A percentile compares a stretch with the other conserved stretches of the same genome.
Evolutionary conservation across 2,888 invertebrate genomes (phyloP).

Genomic region (Cylloceria caligata): DNA sequence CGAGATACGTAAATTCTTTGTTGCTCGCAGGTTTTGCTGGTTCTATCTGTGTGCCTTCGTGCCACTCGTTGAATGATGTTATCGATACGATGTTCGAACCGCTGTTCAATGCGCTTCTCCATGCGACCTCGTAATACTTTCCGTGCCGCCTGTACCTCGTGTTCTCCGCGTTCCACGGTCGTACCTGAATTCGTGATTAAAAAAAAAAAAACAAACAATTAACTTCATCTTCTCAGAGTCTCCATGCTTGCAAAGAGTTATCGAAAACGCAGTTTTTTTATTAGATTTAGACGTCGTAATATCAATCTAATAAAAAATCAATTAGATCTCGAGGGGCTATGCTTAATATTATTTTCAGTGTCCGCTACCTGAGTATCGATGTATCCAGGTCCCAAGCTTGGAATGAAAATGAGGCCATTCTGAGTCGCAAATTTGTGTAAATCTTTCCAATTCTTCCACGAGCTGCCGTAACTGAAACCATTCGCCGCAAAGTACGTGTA

Average conservation of each 20-base stretch:
- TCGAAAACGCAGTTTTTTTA: background rate
- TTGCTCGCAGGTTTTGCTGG: constrained; percentile 86
- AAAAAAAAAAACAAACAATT: background rate
- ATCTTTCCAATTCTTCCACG: constrained; percentile 87
- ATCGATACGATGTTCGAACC: constrained; percentile 87
- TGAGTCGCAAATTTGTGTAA: constrained; percentile 86
- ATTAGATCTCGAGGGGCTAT: constrained; percentile 22
- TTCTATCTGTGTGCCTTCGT: constrained; percentile 91
- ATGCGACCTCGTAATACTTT: constrained; percentile 88
- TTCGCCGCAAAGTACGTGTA: constrained; percentile 89
- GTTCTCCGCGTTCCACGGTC: constrained; percentile 87
- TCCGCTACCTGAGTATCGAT: constrained; percentile 87
- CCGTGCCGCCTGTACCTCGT: constrained; percentile 86
- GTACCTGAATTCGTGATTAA: constrained; percentile 75
- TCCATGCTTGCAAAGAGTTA: too few relatives aligned
- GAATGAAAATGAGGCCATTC: constrained; percentile 88
- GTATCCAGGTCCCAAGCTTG: constrained; percentile 90
- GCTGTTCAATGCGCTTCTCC: constrained; percentile 87
- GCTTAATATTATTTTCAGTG: constrained; percentile 15
- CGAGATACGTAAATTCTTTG: constrained; percentile 85
- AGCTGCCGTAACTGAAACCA: constrained; percentile 88
- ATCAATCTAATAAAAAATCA: background rate
- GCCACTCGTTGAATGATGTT: constrained; percentile 91
- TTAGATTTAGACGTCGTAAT: too few relatives aligned
- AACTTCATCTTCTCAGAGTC: too few relatives aligned